phyloP scores from a whole-genome alignment of 35 echinoderm and acorn worm species.

The Heliocidaris erythrogramma region DNA sequence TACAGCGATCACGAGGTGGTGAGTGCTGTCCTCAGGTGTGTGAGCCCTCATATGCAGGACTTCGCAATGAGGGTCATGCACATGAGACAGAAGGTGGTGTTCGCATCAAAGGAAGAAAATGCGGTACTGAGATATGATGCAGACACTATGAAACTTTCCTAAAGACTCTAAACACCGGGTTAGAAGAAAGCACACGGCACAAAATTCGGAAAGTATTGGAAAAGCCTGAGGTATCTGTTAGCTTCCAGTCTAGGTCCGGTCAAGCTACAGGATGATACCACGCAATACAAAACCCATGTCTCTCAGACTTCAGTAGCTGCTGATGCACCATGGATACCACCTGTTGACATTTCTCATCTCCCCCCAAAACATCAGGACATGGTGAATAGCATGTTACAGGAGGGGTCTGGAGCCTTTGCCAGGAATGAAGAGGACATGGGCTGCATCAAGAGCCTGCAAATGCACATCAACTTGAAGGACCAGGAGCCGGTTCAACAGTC shows the following conservation, averaged over 20 bases:
- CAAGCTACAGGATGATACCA: background rate
- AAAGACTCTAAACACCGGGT: background rate
- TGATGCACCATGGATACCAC: constrained; percentile 36
- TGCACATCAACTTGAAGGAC: no score
- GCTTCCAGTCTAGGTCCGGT: background rate
- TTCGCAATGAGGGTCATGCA: constrained; percentile 61
- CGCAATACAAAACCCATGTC: background rate
- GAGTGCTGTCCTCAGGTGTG: constrained; percentile 32
- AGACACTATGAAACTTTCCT: constrained; percentile 20
- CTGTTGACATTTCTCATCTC: constrained; percentile 39
- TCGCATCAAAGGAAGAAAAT: constrained; percentile 63
- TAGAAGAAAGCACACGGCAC: background rate
- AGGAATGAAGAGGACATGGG: no score
- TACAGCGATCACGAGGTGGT: constrained; percentile 32
- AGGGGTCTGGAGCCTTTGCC: no score
- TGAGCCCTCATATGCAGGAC: constrained; percentile 24
- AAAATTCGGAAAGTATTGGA: background rate
- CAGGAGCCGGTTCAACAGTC: no score
- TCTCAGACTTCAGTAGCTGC: background rate
- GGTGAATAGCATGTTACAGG: no score
- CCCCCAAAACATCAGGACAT: no score
- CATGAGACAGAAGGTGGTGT: constrained; percentile 62
- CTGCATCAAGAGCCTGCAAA: no score
- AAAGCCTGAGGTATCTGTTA: background rate
- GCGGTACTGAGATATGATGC: constrained; percentile 23